A percentile compares a stretch with the other conserved stretches of the same genome.
Evolutionary conservation across 30 jellyfish, hydroid and myxozoan genomes (phyloP).

Genomic region (Nemopilema nomurai): DNA sequence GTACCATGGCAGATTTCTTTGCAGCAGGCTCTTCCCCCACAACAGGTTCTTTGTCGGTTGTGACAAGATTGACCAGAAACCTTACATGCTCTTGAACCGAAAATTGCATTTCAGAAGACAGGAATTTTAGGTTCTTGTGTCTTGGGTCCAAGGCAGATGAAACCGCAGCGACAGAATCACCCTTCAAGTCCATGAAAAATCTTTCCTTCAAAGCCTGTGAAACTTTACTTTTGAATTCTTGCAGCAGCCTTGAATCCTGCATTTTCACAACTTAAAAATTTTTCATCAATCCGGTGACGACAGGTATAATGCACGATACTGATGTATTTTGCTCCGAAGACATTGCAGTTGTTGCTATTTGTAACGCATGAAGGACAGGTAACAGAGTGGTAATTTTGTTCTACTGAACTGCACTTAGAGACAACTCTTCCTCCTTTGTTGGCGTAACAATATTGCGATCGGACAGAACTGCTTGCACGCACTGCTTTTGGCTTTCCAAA

Average conservation of each 20-base stretch:
- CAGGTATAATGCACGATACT: slow-evolving; percentile 41
- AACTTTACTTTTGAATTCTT: slow-evolving; percentile 7
- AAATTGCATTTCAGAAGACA: too few relatives aligned
- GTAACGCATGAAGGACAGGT: slow-evolving; percentile 54
- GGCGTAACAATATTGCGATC: slow-evolving; percentile 13
- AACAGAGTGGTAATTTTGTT: slow-evolving; percentile 32
- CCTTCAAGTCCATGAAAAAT: slow-evolving; percentile 3
- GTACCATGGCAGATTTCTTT: slow-evolving; percentile 52
- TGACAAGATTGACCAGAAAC: slow-evolving; percentile 3
- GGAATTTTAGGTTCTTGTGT: slow-evolving; percentile 19
- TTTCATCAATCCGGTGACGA: slow-evolving; percentile 42
- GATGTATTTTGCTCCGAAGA: slow-evolving; percentile 41
- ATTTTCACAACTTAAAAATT: slow-evolving; percentile 4
- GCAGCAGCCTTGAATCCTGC: slow-evolving; percentile 24
- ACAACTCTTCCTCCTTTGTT: slow-evolving; percentile 22
- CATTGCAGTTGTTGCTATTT: slow-evolving; percentile 47
- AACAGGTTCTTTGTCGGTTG: neutral
- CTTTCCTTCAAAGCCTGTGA: slow-evolving; percentile 18
- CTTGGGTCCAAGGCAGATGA: slow-evolving; percentile 36
- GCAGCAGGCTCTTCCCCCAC: slow-evolving; percentile 25
- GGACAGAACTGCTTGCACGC: slow-evolving; percentile 33
- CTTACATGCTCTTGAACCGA: slow-evolving; percentile 40
- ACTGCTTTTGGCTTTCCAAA: slow-evolving; percentile 41
- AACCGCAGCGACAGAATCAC: slow-evolving; percentile 28
- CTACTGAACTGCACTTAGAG: slow-evolving; percentile 39